Conservation (phyloP, 2,113 vertebrate species). For the Zosterops lateralis region DNA sequence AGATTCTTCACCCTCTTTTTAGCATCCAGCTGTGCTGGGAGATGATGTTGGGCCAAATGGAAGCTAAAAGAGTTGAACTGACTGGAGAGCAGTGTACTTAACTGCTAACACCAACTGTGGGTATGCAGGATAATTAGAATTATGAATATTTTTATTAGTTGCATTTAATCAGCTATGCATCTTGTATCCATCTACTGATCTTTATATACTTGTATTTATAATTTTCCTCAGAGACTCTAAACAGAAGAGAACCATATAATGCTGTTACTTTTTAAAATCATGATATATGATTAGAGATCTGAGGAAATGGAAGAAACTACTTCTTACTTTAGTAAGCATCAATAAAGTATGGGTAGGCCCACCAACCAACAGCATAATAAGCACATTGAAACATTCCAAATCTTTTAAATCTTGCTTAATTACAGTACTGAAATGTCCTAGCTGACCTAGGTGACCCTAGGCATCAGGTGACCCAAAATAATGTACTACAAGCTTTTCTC, state of each 20-base stretch:
- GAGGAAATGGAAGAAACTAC: neutral
- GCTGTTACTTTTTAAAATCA: neutral
- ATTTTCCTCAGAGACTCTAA: neutral
- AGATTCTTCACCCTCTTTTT: neutral
- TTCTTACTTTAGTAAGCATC: neutral
- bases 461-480: neutral
- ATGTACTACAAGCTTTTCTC: neutral
- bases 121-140: neutral
- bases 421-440: neutral
- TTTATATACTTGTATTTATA: neutral
- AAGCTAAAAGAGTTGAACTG: neutral
- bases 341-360: neutral
- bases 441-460: neutral
- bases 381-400: neutral
- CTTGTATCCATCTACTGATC: neutral
- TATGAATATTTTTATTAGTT: neutral
- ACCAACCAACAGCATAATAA: neutral
- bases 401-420: neutral
- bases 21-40: neutral
- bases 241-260: neutral
- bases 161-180: neutral
- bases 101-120: neutral
- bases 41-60: neutral
- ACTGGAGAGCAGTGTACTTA: neutral
- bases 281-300: neutral